Evolutionary conservation across 1,140 invertebrate species (phyloP).

Genomic region (Drosophila chauvacae): DNA sequence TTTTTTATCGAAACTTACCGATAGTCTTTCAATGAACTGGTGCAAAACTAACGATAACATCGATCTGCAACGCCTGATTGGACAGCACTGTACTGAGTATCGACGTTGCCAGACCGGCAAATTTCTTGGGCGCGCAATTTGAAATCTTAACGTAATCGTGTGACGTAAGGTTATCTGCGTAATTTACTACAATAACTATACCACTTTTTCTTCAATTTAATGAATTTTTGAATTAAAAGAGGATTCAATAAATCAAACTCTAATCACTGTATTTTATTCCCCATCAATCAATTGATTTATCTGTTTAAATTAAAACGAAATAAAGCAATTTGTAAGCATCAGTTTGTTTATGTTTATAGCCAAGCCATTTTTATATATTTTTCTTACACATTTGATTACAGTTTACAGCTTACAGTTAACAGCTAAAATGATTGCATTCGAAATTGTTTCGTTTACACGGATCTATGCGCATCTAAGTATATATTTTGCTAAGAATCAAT

Average conservation of each 20-base stretch:
- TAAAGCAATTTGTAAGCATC: not conserved
- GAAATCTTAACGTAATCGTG: not conserved
- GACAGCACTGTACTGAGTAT: too few species aligned
- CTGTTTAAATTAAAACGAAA: not conserved
- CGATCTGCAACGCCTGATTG: too few species aligned
- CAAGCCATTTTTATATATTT: constrained; percentile 80
- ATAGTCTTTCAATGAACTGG: too few species aligned
- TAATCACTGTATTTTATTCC: not conserved
- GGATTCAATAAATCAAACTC: not conserved
- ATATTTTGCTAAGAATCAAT: constrained; percentile 80
- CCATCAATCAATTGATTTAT: not conserved
- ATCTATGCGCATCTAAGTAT: constrained; percentile 71
- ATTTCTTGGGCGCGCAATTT: not conserved
- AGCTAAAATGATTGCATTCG: constrained; percentile 76
- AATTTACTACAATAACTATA: fast-evolving
- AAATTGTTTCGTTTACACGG: constrained; percentile 61
- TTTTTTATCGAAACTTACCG: too few species aligned
- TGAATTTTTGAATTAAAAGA: not conserved
- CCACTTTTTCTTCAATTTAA: not conserved
- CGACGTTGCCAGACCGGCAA: too few species aligned
- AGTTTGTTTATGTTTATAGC: constrained; percentile 61
- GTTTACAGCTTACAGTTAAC: constrained; percentile 59
- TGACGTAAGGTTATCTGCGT: not conserved
- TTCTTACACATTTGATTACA: constrained; percentile 77
- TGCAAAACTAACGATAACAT: too few species aligned